phyloP scores from a whole-genome alignment of 2,797 vertebrate species.

The Oreonectes daqikongensis region DNA sequence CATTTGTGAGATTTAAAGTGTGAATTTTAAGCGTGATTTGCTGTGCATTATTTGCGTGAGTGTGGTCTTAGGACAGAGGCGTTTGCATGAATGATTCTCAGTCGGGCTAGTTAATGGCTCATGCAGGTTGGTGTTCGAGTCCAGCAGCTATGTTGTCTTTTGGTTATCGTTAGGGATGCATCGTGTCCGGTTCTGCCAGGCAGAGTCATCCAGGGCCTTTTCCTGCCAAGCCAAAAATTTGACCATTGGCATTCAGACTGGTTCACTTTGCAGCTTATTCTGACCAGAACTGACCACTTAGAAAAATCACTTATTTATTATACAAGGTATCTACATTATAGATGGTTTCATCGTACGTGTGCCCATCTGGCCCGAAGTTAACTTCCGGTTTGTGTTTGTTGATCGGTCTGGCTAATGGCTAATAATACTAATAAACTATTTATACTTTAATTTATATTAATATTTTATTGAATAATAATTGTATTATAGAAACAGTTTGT shows the following conservation, averaged over 20 bases:
- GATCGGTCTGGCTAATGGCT: too few species aligned
- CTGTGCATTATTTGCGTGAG: conserved; percentile 4
- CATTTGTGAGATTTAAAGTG: conserved; percentile 11
- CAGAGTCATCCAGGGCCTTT: conserved; percentile 17
- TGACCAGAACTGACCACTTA: not conserved
- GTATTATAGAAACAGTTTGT: too few species aligned
- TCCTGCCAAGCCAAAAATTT: not conserved
- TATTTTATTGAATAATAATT: too few species aligned
- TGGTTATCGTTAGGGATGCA: conserved; percentile 72
- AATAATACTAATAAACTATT: too few species aligned
- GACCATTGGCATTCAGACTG: not conserved
- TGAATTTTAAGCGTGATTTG: not conserved
- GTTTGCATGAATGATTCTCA: conserved; percentile 73
- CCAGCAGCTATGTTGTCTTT: conserved; percentile 70
- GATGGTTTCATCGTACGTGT: too few species aligned
- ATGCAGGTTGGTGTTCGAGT: conserved; percentile 67
- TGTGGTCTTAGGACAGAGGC: conserved; percentile 28
- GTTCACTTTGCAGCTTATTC: not conserved
- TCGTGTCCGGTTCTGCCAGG: conserved; percentile 32
- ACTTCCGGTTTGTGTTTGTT: too few species aligned
- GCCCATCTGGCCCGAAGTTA: too few species aligned
- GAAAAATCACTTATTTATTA: not conserved
- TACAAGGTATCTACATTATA: too few species aligned
- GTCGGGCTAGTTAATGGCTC: conserved; percentile 72
- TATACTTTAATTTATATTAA: too few species aligned